Conservation (phyloP, 2,888 invertebrate species). For the Cetonia aurata region DNA sequence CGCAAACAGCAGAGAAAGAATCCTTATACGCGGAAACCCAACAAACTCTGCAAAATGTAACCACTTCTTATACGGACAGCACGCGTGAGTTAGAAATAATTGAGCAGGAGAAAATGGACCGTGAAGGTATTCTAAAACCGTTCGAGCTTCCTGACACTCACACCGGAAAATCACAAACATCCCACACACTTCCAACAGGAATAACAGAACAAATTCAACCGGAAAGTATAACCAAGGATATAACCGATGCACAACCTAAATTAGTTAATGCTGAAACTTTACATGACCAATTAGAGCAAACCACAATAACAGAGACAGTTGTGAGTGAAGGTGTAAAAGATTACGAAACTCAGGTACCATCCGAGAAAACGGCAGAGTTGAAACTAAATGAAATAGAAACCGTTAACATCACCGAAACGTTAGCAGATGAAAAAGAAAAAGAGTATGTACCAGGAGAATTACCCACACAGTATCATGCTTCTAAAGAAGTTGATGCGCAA, state of each 20-base stretch:
- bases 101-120: conserved; percentile 75
- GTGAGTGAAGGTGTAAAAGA: conserved; percentile 70
- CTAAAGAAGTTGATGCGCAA: conserved; percentile 66
- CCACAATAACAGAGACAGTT: conserved; percentile 67
- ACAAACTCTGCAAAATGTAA: conserved; percentile 63
- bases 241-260: conserved; percentile 54
- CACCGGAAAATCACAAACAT: conserved; percentile 67
- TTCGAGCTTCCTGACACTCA: conserved; percentile 70
- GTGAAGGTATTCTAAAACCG: conserved; percentile 71
- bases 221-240: conserved; percentile 63
- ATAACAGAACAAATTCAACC: conserved; percentile 67
- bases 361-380: conserved; percentile 41
- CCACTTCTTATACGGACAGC: conserved; percentile 69
- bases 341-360: conserved; percentile 62
- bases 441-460: conserved; percentile 63
- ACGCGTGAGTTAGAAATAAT: conserved; percentile 74
- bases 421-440: conserved; percentile 68
- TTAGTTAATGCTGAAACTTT: conserved; percentile 64
- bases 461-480: conserved; percentile 65
- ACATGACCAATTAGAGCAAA: conserved; percentile 64
- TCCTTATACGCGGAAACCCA: conserved; percentile 61
- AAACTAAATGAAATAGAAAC: conserved; percentile 58
- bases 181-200: conserved; percentile 69
- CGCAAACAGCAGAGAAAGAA: conserved; percentile 77
- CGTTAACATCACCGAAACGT: conserved; percentile 68